A percentile compares a stretch with the other conserved stretches of the same genome.
phyloP scores from a whole-genome alignment of 1,140 invertebrate genomes.

The Lucilia sericata region DNA sequence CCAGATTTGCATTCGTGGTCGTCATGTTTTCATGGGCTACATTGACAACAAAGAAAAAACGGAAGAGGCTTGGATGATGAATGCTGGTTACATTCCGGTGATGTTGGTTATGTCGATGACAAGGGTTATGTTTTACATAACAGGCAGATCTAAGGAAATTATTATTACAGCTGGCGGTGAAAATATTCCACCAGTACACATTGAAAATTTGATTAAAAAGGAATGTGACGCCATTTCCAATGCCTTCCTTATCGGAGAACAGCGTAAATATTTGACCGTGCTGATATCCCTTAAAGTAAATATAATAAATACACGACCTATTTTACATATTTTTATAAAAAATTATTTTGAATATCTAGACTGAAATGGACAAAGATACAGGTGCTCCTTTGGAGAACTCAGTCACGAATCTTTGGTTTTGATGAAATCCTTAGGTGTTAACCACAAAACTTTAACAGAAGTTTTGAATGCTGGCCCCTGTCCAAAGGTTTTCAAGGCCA shows the following conservation, averaged over 20 bases:
- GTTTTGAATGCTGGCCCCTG: conserved; percentile 74
- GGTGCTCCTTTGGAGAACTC: conserved; percentile 81
- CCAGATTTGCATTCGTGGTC: conserved; percentile 81
- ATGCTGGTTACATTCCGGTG: conserved; percentile 87
- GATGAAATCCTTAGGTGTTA: conserved; percentile 79
- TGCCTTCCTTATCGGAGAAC: conserved; percentile 89
- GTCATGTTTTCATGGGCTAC: conserved; percentile 94
- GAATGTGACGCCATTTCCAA: conserved; percentile 84
- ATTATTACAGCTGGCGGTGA: conserved; percentile 95
- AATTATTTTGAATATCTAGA: conserved; percentile 50
- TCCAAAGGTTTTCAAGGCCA: conserved; percentile 75
- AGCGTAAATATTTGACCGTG: conserved; percentile 86
- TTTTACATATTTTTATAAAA: conserved; percentile 8
- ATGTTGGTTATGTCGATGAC: conserved; percentile 82
- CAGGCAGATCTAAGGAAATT: conserved; percentile 89
- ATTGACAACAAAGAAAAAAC: conserved; percentile 84
- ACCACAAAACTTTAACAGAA: conserved; percentile 78
- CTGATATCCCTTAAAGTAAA: conserved; percentile 86
- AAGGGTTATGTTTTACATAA: conserved; percentile 84
- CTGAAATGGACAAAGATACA: conserved; percentile 72
- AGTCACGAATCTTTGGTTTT: conserved; percentile 76
- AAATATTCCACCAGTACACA: conserved; percentile 88
- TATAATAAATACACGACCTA: not conserved
- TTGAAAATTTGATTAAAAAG: conserved; percentile 85
- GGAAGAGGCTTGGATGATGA: conserved; percentile 74